Evolutionary conservation across 1,140 invertebrate genomes (phyloP).

Genomic region (Prorops nasuta): DNA sequence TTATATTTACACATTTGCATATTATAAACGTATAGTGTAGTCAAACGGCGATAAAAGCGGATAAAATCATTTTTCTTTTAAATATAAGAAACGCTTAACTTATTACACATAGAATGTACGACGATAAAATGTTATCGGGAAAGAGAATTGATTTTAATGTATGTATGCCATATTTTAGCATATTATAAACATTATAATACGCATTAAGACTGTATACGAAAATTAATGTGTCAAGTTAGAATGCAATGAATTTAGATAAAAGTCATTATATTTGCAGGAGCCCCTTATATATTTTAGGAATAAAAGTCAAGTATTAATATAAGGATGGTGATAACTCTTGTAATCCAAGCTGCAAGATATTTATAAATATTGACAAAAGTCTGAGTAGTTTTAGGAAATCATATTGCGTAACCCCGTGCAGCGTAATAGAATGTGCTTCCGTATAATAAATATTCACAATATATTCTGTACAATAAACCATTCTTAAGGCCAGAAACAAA

Average conservation of each 20-base stretch:
- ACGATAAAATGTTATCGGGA: conserved; percentile 3
- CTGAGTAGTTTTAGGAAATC: conserved; percentile 42
- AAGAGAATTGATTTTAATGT: conserved; percentile 24
- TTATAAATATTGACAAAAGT: conserved; percentile 43
- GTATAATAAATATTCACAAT: background rate
- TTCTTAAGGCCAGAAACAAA: too few species aligned
- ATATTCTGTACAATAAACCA: too few species aligned
- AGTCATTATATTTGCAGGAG: conserved; percentile 12
- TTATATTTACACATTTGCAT: too few species aligned
- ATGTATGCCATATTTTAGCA: conserved; percentile 39
- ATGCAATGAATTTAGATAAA: conserved; percentile 19
- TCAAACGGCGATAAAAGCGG: too few species aligned
- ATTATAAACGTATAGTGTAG: too few species aligned
- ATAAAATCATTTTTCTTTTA: conserved; percentile 15
- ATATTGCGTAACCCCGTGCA: conserved; percentile 9
- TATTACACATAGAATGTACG: background rate
- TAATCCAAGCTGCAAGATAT: conserved; percentile 32
- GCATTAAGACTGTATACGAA: conserved; percentile 48
- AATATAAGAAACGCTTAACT: conserved; percentile 20
- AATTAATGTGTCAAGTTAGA: conserved; percentile 49
- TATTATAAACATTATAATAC: conserved; percentile 37
- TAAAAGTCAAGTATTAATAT: conserved; percentile 20
- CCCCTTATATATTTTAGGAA: too few species aligned
- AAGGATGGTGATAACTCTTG: conserved; percentile 25
- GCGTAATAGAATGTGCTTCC: background rate